Evolutionary conservation across 2,888 invertebrate genomes (phyloP), one percentile per base, ranked within the genome.

Genomic region (Autographa pulchrina): DNA sequence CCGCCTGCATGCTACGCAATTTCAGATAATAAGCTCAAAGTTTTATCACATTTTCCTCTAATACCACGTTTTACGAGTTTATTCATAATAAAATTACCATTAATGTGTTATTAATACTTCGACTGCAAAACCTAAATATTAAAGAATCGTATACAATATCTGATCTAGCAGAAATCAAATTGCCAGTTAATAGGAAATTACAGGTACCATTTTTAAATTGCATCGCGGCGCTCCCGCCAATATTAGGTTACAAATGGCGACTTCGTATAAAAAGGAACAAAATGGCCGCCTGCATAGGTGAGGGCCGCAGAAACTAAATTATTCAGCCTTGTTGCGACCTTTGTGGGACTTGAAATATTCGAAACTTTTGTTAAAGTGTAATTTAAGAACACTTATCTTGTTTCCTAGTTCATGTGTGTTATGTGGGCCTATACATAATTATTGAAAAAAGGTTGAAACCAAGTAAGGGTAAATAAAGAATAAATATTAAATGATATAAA

Each of bases 211-310:
- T 56, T 31, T 18, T 25, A 54, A 74, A 71, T 62, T 41, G 31
- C 68, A 77, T 61, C 32, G 66, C 68, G 68, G 62, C 61, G 48
- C 61, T 74, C 70, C 68, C 68, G 61, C 74, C 58, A 48, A 64
- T 74, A 61, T 60, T 43, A 56, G 7, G 31, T 77, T 74, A 68
- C 56, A 62, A 77, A 74, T 74, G 59, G 71, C 77, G 70, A 70
- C 61, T 13, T 31, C 18, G 41, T 70, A 66, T 25, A 60, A 64
- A 62, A 56, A 75, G 59, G 31, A n/a, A 43, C 54, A 75, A 64
- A 63, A 72, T 72, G 56, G 61, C 67, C 32, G 18, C 54, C 58
- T 32, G 59, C 59, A 32, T 35, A 59, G 59, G 32, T 59, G 35
- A 59, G 54, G 54, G 54, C 54, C 54, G 25, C 54, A 25, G 54